Evolutionary conservation across 2,797 vertebrate genomes (phyloP).

Genomic region (Halcyon badia): DNA sequence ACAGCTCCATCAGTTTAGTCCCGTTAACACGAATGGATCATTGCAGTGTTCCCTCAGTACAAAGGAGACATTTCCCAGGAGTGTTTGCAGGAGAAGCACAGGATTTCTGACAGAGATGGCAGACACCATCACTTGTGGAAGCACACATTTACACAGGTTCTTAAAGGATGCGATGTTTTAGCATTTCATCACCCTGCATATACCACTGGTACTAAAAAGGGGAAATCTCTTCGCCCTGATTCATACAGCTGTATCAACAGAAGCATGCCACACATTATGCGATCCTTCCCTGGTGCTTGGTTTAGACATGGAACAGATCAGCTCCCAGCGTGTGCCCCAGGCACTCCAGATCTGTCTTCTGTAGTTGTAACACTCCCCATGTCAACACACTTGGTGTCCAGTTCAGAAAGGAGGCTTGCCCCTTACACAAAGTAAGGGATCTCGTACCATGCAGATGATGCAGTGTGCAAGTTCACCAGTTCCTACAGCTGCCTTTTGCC

Average conservation of each 20-base stretch:
- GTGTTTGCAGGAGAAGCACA: neutral
- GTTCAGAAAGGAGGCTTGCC: neutral
- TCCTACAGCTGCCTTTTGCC: neutral
- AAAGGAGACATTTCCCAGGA: neutral
- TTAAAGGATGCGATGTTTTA: neutral
- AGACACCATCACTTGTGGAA: neutral
- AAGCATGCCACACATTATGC: rapidly evolving
- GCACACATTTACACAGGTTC: neutral
- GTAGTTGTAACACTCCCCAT: neutral
- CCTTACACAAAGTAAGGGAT: neutral
- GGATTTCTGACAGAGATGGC: neutral
- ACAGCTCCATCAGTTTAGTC: neutral
- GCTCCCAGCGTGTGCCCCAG: neutral
- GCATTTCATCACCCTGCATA: neutral
- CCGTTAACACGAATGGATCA: neutral
- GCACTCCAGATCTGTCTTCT: neutral
- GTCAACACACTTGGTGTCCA: rapidly evolving
- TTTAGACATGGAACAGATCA: neutral
- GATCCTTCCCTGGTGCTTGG: neutral
- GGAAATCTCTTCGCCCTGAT: rapidly evolving
- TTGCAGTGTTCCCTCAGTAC: neutral
- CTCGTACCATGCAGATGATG: neutral
- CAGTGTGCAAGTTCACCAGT: neutral
- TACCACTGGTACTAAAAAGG: neutral
- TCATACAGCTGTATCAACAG: neutral